Percentiles rank a stretch among this genome's conserved stretches.
These are phyloP conservation scores for Tadarida brasiliensis DNA, from an alignment of 2,797 vertebrate genomes.

Conservation along the genomic window DNA sequence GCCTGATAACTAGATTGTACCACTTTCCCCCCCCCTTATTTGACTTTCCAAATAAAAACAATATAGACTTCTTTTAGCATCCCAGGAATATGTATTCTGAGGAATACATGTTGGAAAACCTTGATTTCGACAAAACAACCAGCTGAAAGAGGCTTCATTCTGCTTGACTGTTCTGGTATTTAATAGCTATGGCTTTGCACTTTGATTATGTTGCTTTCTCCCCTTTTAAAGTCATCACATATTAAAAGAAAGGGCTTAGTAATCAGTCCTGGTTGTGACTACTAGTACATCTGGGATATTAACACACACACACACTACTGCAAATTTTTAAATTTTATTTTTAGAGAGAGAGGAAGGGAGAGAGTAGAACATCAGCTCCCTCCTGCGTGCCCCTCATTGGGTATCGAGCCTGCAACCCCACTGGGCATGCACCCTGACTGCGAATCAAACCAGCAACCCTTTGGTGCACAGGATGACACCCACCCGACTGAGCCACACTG, in stretches of 20 bases:
- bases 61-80: constrained; percentile 24
- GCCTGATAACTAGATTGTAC: background rate
- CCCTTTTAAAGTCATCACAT: background rate
- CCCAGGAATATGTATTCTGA: background rate
- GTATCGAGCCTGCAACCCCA: background rate
- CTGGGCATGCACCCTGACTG: background rate
- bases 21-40: background rate
- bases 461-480: background rate
- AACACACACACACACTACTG: background rate
- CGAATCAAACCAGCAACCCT: background rate
- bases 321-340: background rate
- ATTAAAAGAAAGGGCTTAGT: constrained; percentile 17
- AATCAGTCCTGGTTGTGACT: constrained; percentile 34
- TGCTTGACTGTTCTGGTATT: background rate
- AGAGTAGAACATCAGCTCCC: background rate
- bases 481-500: background rate
- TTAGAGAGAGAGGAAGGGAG: background rate
- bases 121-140: constrained; percentile 10
- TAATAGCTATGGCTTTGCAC: background rate
- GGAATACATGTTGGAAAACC: constrained; percentile 17
- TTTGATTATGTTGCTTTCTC: background rate
- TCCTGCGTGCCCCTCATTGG: background rate
- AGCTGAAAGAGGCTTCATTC: background rate
- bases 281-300: background rate
- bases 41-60: constrained; percentile 49